These are phyloP conservation scores for Coenobita brevimanus DNA, from an alignment of 1,140 invertebrate genomes.

Conservation along the genomic window DNA sequence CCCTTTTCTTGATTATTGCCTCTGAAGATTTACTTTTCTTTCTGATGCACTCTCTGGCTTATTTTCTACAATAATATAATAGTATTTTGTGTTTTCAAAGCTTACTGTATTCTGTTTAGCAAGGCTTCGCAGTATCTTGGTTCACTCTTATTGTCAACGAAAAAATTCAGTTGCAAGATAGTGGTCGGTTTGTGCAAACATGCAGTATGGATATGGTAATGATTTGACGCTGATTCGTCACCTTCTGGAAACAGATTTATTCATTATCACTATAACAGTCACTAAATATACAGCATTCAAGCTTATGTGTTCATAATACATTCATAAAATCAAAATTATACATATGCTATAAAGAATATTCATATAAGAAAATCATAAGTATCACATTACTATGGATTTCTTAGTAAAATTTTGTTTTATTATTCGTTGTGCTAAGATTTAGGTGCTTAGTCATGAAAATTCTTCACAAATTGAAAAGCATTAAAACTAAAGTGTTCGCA, in stretches of 20 bases:
- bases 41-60: background rate
- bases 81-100: constrained; percentile 15
- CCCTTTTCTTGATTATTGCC: constrained; percentile 4
- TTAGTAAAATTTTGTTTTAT: too few species aligned
- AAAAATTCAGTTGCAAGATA: constrained; percentile 37
- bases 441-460: too few species aligned
- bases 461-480: too few species aligned
- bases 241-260: constrained; percentile 18
- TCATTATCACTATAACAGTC: background rate
- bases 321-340: constrained; percentile 8
- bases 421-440: too few species aligned
- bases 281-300: background rate
- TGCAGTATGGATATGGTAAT: background rate
- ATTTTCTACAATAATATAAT: background rate
- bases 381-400: background rate
- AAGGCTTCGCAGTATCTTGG: constrained; percentile 10
- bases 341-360: constrained; percentile 11
- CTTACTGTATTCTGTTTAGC: constrained; percentile 13
- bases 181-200: constrained; percentile 33
- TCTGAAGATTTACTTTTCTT: background rate
- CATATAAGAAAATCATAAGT: constrained; percentile 5
- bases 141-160: background rate
- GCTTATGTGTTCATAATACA: background rate
- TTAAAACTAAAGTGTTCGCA: too few species aligned
- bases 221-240: constrained; percentile 16